These are phyloP conservation scores for Falco concolor DNA, from an alignment of 2,797 vertebrate species.

Conservation along the genomic window DNA sequence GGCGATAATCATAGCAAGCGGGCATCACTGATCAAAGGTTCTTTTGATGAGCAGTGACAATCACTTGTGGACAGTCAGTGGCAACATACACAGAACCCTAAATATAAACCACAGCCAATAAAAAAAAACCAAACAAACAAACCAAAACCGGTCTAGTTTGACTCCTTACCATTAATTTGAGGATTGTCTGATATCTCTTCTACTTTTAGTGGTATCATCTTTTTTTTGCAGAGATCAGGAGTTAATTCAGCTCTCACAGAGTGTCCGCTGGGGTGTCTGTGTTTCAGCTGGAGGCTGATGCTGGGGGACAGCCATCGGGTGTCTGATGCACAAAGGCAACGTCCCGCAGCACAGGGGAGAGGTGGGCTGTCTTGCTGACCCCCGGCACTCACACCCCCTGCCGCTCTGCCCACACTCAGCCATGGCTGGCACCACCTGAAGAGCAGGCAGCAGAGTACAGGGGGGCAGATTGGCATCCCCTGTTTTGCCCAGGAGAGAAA, in stretches of 20 bases:
- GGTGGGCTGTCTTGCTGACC: no score
- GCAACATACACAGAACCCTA: neutral
- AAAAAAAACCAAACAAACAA: neutral
- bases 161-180: neutral
- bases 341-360: fast-evolving
- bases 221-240: neutral
- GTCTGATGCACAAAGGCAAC: neutral
- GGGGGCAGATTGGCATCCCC: neutral
- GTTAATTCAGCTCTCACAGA: neutral
- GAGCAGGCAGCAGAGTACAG: neutral
- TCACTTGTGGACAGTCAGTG: neutral
- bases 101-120: neutral
- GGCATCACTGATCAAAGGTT: neutral
- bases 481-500: neutral
- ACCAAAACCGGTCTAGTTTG: neutral
- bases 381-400: neutral
- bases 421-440: no score
- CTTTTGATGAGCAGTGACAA: neutral
- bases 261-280: neutral
- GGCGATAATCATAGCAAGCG: neutral
- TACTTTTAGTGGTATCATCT: neutral
- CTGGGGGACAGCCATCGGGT: neutral
- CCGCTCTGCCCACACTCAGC: neutral
- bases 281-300: neutral
- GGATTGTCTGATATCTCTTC: neutral